phyloP scores from a whole-genome alignment of 2,113 vertebrate genomes.

The Scortum barcoo region DNA sequence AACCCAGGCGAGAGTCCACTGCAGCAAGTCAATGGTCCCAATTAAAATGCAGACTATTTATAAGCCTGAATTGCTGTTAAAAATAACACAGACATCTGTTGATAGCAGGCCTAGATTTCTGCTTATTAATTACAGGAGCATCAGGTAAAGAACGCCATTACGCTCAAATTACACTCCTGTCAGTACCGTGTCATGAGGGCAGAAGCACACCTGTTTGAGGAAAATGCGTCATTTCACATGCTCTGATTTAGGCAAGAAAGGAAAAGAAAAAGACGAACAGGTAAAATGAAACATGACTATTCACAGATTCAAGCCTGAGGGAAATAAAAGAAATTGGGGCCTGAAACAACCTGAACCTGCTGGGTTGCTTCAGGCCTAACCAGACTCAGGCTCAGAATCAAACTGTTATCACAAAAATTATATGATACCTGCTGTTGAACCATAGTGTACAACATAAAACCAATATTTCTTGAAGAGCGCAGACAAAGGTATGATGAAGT shows the following conservation, averaged over 20 bases:
- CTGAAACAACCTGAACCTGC: constrained; percentile 42
- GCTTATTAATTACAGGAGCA: constrained; percentile 64
- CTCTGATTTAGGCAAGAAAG: constrained; percentile 37
- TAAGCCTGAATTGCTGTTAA: constrained; percentile 30
- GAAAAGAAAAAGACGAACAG: constrained; percentile 8
- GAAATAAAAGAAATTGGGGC: constrained; percentile 43
- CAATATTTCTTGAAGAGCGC: constrained; percentile 10
- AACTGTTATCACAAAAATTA: constrained; percentile 24
- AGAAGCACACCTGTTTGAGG: constrained; percentile 39
- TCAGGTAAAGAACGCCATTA: constrained; percentile 61
- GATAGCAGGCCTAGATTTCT: constrained; percentile 28
- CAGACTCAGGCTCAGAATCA: constrained; percentile 34
- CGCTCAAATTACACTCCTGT: constrained; percentile 65
- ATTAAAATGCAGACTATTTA: constrained; percentile 38
- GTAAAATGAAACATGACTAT: constrained; percentile 55
- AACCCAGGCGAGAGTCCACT: not conserved
- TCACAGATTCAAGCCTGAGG: constrained; percentile 38
- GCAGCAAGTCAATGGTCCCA: constrained; percentile 30
- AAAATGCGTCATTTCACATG: constrained; percentile 52
- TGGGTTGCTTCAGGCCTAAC: not conserved
- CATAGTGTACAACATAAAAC: constrained; percentile 12
- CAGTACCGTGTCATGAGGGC: constrained; percentile 41
- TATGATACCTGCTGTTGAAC: constrained; percentile 35
- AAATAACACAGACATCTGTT: constrained; percentile 60
- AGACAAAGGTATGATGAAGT: constrained; percentile 14